A percentile compares a stretch with the other conserved stretches of the same genome.
Conservation (phyloP, 2,797 vertebrate species). For the Gymnopithys bicolor region DNA sequence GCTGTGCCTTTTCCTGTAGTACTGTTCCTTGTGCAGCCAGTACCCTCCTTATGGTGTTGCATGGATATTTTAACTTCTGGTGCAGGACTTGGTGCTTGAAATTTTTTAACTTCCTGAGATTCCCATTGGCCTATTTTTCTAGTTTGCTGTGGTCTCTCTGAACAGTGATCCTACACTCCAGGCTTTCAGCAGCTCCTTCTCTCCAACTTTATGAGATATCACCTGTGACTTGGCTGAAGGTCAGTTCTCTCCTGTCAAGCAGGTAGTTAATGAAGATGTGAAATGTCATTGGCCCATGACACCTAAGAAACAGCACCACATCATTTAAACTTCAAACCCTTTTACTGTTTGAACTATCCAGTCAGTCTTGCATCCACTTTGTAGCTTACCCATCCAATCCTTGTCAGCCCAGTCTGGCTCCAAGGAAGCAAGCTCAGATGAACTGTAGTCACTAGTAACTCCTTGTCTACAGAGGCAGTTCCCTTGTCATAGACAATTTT, state of each 20-base stretch:
- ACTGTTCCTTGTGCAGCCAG: background rate
- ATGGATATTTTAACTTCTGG: background rate
- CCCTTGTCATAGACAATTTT: background rate
- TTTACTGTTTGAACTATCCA: background rate
- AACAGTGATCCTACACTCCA: background rate
- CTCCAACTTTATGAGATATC: background rate
- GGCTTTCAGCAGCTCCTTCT: background rate
- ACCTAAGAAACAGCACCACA: background rate
- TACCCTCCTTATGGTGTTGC: background rate
- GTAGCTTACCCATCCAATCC: background rate
- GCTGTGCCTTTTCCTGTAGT: background rate
- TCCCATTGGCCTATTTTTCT: background rate
- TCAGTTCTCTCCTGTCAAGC: background rate
- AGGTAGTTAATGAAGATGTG: background rate
- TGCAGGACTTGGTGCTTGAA: background rate
- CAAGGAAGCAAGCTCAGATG: background rate
- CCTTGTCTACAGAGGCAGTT: background rate
- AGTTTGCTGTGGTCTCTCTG: background rate
- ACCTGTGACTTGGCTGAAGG: background rate
- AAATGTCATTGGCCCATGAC: background rate
- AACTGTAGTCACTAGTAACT: accelerated
- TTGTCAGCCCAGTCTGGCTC: background rate
- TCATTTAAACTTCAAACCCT: background rate
- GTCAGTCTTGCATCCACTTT: background rate
- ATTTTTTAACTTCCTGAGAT: background rate